Percentiles rank a stretch among this genome's conserved stretches.
Evolutionary conservation across 2,888 invertebrate species (phyloP).

Genomic region (Pemphredon lugubris): DNA sequence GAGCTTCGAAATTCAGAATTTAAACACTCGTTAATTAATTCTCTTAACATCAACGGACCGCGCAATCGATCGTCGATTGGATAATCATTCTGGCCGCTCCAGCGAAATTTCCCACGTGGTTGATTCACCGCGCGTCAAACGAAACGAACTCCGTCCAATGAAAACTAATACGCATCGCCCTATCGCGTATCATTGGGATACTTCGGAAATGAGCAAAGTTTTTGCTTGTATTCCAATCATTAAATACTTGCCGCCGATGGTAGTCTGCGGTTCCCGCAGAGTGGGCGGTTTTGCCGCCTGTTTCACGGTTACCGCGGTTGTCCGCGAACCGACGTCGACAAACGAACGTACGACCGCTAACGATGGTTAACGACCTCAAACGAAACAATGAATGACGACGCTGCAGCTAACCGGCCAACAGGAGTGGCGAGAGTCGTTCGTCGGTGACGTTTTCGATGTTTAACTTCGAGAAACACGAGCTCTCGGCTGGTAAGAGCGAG

Average conservation of each 20-base stretch:
- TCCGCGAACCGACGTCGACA: constrained; percentile 65
- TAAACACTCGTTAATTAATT: too few relatives aligned
- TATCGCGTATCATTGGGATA: too few relatives aligned
- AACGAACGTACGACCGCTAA: constrained; percentile 67
- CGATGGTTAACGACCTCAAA: constrained; percentile 68
- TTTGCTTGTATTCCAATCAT: constrained; percentile 15
- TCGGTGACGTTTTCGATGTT: too few relatives aligned
- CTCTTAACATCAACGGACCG: too few relatives aligned
- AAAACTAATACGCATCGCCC: too few relatives aligned
- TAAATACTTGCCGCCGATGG: constrained; percentile 12
- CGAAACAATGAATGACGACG: constrained; percentile 64
- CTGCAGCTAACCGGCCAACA: neutral
- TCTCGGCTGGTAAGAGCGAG: too few relatives aligned
- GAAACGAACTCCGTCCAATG: too few relatives aligned
- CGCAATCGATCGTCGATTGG: too few relatives aligned
- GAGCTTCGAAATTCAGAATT: too few relatives aligned
- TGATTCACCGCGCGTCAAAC: neutral
- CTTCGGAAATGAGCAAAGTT: constrained; percentile 5
- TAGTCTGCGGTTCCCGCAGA: constrained; percentile 33
- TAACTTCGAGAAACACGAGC: too few relatives aligned
- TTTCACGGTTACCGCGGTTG: constrained; percentile 65
- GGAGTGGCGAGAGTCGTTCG: neutral
- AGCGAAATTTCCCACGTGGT: too few relatives aligned
- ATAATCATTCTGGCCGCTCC: too few relatives aligned
- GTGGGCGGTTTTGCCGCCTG: constrained; percentile 50